Evolutionary conservation across 2,888 invertebrate genomes (phyloP), one percentile per base, ranked within the genome.

Genomic region (Synanthedon vespiformis): DNA sequence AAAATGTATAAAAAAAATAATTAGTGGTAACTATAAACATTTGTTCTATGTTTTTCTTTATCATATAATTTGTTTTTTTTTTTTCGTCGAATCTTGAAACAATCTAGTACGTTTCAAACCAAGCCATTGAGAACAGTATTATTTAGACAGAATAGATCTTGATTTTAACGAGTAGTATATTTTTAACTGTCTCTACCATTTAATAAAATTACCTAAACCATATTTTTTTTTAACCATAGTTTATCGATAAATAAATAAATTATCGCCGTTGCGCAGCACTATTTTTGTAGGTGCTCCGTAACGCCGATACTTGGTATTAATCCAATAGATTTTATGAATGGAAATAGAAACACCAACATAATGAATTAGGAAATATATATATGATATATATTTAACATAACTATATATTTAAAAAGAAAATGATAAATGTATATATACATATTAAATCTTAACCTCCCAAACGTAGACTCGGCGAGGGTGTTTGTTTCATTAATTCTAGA

Each of bases 61-160:
- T 16, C 4, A 22, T 49, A 16, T 16, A 16, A 10, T 49, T 18
- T 16, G 18, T 49, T 49, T 74, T 18, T 16, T 49, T 49, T 49
- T 74, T 73, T 62, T 34, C 34, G 34, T 34, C 58, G 66, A 76
- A 74, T 70, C 63, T 68, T 68, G 66, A 69, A 68, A 58, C 60
- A 59, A 61, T 66, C 65, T 80, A 77, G 74, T 82, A 79, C 77
- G 79, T 78, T 79, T 83, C 74, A 79, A 84, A 86, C 84, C 84
- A 86, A 84, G 86, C 87, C 86, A 87, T 87, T 85, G 83, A 84
- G 77, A 85, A 83, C 87, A 87, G 87, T 87, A 87, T 87, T 87
- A 87, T 82, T 85, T 86, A 86, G 85, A 80, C 64, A 75, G 80
- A 78, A 73, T 85, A 83, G 84, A 76, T 70, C 68, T 79, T 81